phyloP scores from a whole-genome alignment of 2,888 invertebrate species.

The Stenoptilia bipunctidactyla region DNA sequence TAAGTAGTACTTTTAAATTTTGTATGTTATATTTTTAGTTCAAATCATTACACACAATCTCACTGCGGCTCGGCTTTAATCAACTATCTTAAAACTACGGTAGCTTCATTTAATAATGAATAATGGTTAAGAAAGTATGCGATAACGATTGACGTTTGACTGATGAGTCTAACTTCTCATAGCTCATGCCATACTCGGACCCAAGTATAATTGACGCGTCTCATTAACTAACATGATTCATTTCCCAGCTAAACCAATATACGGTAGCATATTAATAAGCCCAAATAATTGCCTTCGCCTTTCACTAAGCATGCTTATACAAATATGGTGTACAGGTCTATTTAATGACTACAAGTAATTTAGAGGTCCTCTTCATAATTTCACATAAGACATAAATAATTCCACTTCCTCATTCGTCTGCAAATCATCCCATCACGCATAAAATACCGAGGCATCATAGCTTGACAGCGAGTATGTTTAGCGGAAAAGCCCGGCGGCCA shows the following conservation, averaged over 20 bases:
- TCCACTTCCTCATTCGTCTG: slow-evolving; percentile 8
- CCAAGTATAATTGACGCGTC: slow-evolving; percentile 21
- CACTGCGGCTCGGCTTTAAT: too few relatives aligned
- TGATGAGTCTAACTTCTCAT: slow-evolving; percentile 27
- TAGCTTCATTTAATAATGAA: slow-evolving; percentile 60
- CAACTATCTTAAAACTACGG: slow-evolving; percentile 24
- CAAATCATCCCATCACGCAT: slow-evolving; percentile 11
- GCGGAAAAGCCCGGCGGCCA: slow-evolving; percentile 38
- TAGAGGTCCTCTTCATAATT: too few relatives aligned
- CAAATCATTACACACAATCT: too few relatives aligned
- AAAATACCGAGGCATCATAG: slow-evolving; percentile 33
- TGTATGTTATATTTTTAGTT: too few relatives aligned
- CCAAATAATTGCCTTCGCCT: background rate
- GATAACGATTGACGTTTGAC: slow-evolving; percentile 35
- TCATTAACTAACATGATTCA: slow-evolving; percentile 48
- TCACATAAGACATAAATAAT: too few relatives aligned
- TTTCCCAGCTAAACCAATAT: slow-evolving; percentile 41
- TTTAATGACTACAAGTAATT: too few relatives aligned
- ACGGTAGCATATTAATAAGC: slow-evolving; percentile 38
- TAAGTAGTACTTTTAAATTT: too few relatives aligned
- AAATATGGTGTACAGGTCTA: too few relatives aligned
- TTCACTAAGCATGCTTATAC: background rate
- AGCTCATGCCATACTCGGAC: slow-evolving; percentile 23
- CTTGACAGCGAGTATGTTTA: slow-evolving; percentile 38
- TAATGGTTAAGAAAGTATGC: slow-evolving; percentile 50